phyloP scores from a whole-genome alignment of 2,797 vertebrate genomes.

The Micromesistius poutassou region DNA sequence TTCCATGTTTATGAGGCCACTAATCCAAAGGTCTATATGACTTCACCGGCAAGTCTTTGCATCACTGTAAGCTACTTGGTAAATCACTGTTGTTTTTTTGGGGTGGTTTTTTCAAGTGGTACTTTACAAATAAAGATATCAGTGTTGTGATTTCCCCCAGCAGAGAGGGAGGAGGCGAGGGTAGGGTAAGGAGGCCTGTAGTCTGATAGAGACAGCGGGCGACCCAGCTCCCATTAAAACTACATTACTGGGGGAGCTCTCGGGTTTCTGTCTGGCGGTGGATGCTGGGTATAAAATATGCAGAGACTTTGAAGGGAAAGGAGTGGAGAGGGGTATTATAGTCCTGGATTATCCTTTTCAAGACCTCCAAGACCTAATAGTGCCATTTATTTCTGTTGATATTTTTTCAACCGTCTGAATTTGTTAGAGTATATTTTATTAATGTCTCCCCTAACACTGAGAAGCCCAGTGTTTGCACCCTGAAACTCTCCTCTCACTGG shows the following conservation, averaged over 20 bases:
- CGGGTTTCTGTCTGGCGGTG: conserved; percentile 60
- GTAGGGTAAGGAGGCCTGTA: not conserved
- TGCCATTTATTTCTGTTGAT: not conserved
- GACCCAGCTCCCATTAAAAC: conserved; percentile 62
- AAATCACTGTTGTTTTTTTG: too few species aligned
- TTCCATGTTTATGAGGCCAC: not conserved
- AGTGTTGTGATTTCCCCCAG: conserved; percentile 22
- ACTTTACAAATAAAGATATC: not conserved
- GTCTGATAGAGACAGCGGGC: conserved; percentile 29
- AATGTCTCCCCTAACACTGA: not conserved
- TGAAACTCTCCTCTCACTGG: not conserved
- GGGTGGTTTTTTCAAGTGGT: not conserved
- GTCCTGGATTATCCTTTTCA: not conserved
- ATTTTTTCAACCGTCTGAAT: not conserved
- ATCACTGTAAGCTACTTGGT: too few species aligned
- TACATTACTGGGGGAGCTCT: conserved; percentile 59
- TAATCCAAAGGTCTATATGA: not conserved
- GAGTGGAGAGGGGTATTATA: not conserved
- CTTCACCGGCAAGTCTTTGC: not conserved
- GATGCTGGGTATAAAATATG: conserved; percentile 42
- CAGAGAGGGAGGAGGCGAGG: not conserved
- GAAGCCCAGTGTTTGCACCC: not conserved
- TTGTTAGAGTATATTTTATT: not conserved
- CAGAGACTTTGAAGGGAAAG: conserved; percentile 22
- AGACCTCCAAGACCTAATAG: not conserved